phyloP scores from a whole-genome alignment of 37 sponge, comb jelly and placozoan genomes.

The Hormiphora californensis region DNA sequence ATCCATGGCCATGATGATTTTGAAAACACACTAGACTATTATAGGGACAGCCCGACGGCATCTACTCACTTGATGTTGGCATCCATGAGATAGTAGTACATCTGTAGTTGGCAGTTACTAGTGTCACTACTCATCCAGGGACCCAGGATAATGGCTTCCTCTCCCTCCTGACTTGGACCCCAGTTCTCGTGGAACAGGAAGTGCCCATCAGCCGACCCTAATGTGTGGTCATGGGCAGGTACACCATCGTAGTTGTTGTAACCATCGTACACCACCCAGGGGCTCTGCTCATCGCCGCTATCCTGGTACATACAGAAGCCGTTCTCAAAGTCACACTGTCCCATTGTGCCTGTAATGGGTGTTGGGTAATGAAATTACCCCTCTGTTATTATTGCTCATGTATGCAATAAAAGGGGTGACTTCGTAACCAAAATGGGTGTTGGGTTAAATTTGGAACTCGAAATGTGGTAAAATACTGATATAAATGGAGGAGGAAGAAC shows the following conservation, averaged over 20 bases:
- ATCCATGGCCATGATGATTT: too few species aligned
- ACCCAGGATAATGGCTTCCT: neutral
- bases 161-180: constrained; percentile 18
- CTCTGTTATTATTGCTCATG: too few species aligned
- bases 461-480: too few species aligned
- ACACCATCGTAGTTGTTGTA: neutral
- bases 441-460: too few species aligned
- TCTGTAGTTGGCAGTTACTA: neutral
- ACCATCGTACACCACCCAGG: constrained; percentile 20
- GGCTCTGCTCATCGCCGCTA: neutral
- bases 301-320: constrained; percentile 51
- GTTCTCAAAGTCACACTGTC: constrained; percentile 32
- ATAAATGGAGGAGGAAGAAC: too few species aligned
- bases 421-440: too few species aligned
- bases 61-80: constrained; percentile 24
- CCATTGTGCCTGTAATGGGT: constrained; percentile 3
- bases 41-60: neutral
- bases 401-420: too few species aligned
- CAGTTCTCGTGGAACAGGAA: constrained; percentile 55
- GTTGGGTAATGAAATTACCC: too few species aligned
- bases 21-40: too few species aligned
- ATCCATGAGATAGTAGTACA: constrained; percentile 13
- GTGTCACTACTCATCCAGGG: constrained; percentile 45
- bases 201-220: constrained; percentile 38
- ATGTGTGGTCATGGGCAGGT: neutral